Evolutionary conservation across 2,888 invertebrate genomes (phyloP).

Genomic region (Melanotus villosus): DNA sequence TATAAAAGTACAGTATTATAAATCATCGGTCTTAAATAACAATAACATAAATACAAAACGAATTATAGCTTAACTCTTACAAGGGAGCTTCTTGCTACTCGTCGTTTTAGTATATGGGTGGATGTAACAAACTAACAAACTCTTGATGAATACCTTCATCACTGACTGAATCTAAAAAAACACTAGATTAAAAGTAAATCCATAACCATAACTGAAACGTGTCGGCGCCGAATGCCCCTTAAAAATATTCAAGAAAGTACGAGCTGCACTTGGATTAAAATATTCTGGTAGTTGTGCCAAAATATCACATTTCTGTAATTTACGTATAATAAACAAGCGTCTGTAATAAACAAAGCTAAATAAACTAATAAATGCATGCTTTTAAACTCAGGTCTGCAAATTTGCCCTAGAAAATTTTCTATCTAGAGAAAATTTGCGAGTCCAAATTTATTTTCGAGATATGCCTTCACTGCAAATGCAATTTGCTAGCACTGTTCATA

Average conservation of each 20-base stretch:
- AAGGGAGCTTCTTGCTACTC: constrained; percentile 15
- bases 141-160: too few relatives aligned
- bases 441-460: constrained; percentile 37
- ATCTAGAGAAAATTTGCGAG: constrained; percentile 13
- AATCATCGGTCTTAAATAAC: constrained; percentile 30
- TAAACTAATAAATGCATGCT: constrained; percentile 28
- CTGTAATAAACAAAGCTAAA: constrained; percentile 19
- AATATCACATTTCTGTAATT: constrained; percentile 6
- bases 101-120: neutral
- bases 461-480: constrained; percentile 65
- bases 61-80: constrained; percentile 1
- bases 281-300: constrained; percentile 29
- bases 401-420: constrained; percentile 13
- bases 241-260: neutral
- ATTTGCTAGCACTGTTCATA: constrained; percentile 64
- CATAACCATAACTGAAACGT: neutral
- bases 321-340: constrained; percentile 18
- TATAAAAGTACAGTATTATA: constrained; percentile 62
- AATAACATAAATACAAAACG: constrained; percentile 8
- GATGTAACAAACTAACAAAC: neutral
- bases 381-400: constrained; percentile 22
- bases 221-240: neutral
- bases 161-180: neutral
- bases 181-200: neutral
- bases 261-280: constrained; percentile 11